Percentiles rank a stretch among this genome's conserved stretches.
Conservation (phyloP, 2,113 vertebrate species). For the Haemorhous mexicanus region DNA sequence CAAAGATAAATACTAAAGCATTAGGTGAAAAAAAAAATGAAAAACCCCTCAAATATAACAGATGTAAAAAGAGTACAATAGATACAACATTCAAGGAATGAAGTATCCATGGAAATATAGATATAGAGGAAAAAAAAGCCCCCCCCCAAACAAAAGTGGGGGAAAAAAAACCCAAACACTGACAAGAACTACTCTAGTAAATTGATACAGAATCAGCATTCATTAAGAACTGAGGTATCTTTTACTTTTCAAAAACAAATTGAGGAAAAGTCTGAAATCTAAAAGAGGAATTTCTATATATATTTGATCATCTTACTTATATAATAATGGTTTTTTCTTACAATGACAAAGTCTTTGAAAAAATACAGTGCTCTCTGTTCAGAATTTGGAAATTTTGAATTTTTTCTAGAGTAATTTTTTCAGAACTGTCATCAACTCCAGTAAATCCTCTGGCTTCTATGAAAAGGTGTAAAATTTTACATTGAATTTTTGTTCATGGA, state of each 20-base stretch:
- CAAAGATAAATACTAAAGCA: neutral
- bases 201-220: neutral
- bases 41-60: neutral
- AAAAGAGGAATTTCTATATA: neutral
- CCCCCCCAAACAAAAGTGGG: accelerated
- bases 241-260: neutral
- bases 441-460: neutral
- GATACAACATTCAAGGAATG: neutral
- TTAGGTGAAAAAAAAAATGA: accelerated
- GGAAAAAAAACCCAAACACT: neutral
- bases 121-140: accelerated
- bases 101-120: neutral
- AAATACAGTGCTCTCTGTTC: neutral
- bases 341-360: neutral
- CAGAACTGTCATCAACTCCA: neutral
- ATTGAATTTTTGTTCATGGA: neutral
- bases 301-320: accelerated
- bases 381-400: neutral
- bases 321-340: neutral
- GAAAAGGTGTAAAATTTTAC: neutral
- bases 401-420: neutral
- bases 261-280: neutral
- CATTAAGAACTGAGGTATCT: neutral
- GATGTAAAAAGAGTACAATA: neutral
- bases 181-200: neutral